Conservation (phyloP, 2,888 invertebrate genomes). For the Rhodophaea formosa region DNA sequence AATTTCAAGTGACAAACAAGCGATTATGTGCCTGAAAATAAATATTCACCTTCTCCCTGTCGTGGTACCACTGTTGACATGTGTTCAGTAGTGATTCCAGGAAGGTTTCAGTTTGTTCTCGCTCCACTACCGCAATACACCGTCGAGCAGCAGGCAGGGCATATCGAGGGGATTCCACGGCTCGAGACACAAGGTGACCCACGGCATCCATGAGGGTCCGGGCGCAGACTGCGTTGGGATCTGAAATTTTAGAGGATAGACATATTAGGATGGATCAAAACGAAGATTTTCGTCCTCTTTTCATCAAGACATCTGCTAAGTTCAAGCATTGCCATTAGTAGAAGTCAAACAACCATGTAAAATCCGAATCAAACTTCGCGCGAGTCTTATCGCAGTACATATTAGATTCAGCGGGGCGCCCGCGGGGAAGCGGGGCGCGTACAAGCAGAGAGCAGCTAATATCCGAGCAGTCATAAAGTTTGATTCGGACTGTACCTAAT, state of each 20-base stretch:
- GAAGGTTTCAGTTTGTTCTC: constrained; percentile 93
- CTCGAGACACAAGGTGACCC: constrained; percentile 88
- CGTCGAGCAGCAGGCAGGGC: constrained; percentile 92
- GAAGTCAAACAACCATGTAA: no score
- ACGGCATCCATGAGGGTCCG: constrained; percentile 91
- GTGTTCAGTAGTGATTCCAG: constrained; percentile 93
- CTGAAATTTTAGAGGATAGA: constrained; percentile 52
- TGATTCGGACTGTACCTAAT: no score
- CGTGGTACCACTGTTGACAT: constrained; percentile 95
- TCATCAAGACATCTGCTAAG: no score
- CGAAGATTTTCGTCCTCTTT: no score
- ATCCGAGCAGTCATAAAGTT: no score
- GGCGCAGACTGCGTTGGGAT: constrained; percentile 87
- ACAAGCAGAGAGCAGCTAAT: no score
- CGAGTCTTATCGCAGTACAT: no score
- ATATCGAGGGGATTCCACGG: constrained; percentile 89
- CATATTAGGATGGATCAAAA: background rate
- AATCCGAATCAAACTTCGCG: no score
- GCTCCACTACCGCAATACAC: constrained; percentile 92
- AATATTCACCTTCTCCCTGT: constrained; percentile 66
- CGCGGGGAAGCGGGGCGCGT: no score
- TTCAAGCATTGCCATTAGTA: no score
- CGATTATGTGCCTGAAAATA: constrained; percentile 9
- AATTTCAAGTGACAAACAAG: no score
- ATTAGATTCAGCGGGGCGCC: no score